Conservation (phyloP, 2,888 invertebrate genomes). For the Heliconius sara region DNA sequence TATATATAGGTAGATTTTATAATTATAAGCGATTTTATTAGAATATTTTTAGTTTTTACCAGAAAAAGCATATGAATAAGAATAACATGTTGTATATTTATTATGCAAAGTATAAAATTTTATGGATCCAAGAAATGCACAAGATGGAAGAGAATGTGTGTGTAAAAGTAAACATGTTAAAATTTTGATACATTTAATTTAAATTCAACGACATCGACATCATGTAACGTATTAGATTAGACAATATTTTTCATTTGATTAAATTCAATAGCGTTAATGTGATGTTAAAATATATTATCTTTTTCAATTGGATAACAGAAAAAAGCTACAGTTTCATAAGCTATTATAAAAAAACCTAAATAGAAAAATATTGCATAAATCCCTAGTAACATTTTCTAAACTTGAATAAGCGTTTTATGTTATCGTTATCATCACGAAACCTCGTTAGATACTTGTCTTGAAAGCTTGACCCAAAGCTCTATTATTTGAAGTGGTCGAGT, state of each 20-base stretch:
- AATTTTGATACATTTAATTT: background rate
- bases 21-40: background rate
- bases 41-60: background rate
- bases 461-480: conserved; percentile 40
- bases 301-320: background rate
- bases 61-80: background rate
- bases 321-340: background rate
- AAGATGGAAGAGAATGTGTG: no score
- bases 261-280: background rate
- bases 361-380: background rate
- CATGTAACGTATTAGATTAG: no score
- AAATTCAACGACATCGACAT: background rate
- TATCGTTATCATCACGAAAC: conserved; percentile 5
- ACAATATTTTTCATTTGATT: background rate
- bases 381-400: background rate
- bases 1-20: background rate
- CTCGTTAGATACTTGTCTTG: conserved; percentile 29
- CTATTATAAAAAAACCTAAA: background rate
- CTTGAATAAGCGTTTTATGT: background rate
- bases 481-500: conserved; percentile 43
- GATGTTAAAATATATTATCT: background rate
- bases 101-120: background rate
- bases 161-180: no score
- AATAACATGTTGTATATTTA: background rate
- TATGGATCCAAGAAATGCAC: background rate